Percentiles rank a stretch among this genome's conserved stretches.
These are phyloP conservation scores for Cetonia aurata DNA, from an alignment of 2,888 invertebrate species.

Conservation along the genomic window DNA sequence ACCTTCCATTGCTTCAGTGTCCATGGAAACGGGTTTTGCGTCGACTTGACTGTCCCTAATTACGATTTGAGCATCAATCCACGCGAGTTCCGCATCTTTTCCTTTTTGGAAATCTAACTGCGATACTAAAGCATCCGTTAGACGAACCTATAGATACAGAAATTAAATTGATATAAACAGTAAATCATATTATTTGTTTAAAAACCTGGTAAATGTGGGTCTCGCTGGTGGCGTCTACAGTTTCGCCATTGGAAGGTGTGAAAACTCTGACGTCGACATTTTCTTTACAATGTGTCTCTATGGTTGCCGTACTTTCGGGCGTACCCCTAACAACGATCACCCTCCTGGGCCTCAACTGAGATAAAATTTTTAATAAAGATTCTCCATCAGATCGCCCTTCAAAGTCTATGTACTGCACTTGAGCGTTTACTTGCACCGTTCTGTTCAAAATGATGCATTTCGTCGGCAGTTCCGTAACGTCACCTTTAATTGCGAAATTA, in stretches of 20 bases:
- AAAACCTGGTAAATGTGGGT: conserved; percentile 94
- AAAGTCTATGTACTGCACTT: conserved; percentile 95
- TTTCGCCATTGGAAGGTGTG: conserved; percentile 84
- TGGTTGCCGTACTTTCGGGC: conserved; percentile 75
- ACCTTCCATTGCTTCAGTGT: conserved; percentile 67
- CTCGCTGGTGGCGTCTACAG: conserved; percentile 96
- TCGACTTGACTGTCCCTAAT: conserved; percentile 74
- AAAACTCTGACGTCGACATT: conserved; percentile 83
- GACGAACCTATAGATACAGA: conserved; percentile 76
- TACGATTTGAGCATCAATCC: conserved; percentile 88
- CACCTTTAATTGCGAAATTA: conserved; percentile 53
- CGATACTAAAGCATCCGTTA: conserved; percentile 92
- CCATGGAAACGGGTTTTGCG: conserved; percentile 65
- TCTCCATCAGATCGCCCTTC: conserved; percentile 94
- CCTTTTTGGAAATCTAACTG: conserved; percentile 87
- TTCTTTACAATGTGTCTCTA: conserved; percentile 76
- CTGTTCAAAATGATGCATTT: conserved; percentile 86
- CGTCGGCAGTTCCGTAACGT: conserved; percentile 84
- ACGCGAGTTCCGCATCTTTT: conserved; percentile 94
- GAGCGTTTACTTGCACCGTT: conserved; percentile 84
- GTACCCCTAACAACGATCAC: conserved; percentile 84
- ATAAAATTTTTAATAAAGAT: conserved; percentile 84
- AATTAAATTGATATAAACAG: background rate
- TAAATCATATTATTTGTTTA: conserved; percentile 1
- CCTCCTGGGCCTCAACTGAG: conserved; percentile 84